phyloP scores from a whole-genome alignment of 2,113 vertebrate species.

The Lophochroa leadbeateri region DNA sequence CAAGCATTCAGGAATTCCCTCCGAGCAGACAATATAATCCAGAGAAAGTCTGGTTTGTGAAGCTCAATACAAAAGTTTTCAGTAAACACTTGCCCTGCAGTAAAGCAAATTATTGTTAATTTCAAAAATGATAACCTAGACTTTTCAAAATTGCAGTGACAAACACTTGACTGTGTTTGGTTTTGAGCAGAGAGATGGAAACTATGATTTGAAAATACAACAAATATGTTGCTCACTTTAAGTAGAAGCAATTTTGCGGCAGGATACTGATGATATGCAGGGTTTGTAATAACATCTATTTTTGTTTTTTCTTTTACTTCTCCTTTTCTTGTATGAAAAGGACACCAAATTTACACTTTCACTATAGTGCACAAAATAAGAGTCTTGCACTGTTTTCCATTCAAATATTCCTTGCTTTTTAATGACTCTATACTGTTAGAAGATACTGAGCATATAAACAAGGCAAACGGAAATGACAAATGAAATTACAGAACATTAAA shows the following conservation, averaged over 20 bases:
- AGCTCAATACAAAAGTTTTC: background rate
- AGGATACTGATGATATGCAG: background rate
- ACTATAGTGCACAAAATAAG: background rate
- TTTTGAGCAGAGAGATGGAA: background rate
- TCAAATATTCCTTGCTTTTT: background rate
- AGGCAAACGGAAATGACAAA: background rate
- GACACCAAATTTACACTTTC: background rate
- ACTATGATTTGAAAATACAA: background rate
- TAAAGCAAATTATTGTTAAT: background rate
- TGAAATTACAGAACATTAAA: background rate
- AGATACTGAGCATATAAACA: background rate
- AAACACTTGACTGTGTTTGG: background rate
- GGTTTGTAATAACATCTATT: background rate
- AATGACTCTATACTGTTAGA: background rate
- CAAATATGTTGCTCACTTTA: background rate
- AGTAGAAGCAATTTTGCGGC: background rate
- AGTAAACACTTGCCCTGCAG: background rate
- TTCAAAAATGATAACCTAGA: background rate
- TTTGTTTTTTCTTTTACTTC: background rate
- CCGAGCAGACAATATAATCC: background rate
- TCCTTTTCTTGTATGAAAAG: background rate
- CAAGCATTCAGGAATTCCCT: background rate
- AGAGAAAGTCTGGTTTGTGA: background rate
- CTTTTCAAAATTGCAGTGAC: background rate
- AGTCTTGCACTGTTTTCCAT: background rate